Evolutionary conservation across 2,113 vertebrate genomes (phyloP).

Genomic region (Crotalus viridis): DNA sequence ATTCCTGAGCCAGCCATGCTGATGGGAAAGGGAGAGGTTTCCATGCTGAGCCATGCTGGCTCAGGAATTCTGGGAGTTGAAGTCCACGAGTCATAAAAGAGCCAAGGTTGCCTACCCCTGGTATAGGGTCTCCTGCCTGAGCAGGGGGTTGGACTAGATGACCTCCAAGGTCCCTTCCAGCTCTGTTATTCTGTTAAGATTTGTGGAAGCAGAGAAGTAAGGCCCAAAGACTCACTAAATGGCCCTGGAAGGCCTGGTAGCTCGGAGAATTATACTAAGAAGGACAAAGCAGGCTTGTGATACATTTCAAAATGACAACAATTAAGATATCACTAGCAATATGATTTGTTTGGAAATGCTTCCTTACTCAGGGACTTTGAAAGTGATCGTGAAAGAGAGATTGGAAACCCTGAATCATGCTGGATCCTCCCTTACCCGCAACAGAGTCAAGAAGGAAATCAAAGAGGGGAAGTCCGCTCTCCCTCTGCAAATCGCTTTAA

Average conservation of each 20-base stretch:
- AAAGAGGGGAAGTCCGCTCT: slow-evolving; percentile 51
- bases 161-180: neutral
- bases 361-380: slow-evolving; percentile 77
- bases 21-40: too few relatives aligned
- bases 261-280: slow-evolving; percentile 66
- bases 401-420: slow-evolving; percentile 70
- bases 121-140: neutral
- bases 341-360: slow-evolving; percentile 76
- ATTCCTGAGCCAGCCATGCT: too few relatives aligned
- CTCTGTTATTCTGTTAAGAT: slow-evolving; percentile 6
- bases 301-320: slow-evolving; percentile 70
- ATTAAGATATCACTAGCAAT: slow-evolving; percentile 63
- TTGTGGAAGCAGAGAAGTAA: slow-evolving; percentile 68
- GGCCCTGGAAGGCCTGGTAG: slow-evolving; percentile 57
- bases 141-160: neutral
- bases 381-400: slow-evolving; percentile 58
- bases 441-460: slow-evolving; percentile 62
- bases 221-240: slow-evolving; percentile 58
- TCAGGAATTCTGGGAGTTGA: too few relatives aligned
- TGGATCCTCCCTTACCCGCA: slow-evolving; percentile 52
- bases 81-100: too few relatives aligned
- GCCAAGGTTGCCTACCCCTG: too few relatives aligned
- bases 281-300: slow-evolving; percentile 69
- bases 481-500: neutral
- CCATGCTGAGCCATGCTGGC: too few relatives aligned